Evolutionary conservation across 2,888 invertebrate species (phyloP).

Genomic region (Macroteleia sp.): DNA sequence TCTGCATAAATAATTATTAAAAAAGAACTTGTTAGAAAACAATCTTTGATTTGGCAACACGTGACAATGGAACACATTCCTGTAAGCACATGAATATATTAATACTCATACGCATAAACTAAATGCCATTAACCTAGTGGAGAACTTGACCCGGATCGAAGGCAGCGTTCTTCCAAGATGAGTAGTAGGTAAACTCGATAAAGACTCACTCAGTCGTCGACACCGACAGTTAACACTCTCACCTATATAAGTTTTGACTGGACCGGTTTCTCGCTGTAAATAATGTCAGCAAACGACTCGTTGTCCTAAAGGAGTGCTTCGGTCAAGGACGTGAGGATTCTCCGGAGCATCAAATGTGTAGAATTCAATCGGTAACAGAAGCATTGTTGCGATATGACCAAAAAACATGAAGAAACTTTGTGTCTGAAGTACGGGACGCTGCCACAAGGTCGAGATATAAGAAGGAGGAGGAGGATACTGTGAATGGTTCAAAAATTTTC

Average conservation of each 20-base stretch:
- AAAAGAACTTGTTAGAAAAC: too few species aligned
- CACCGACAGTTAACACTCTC: constrained; percentile 62
- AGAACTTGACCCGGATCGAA: constrained; percentile 56
- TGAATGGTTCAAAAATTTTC: constrained; percentile 50
- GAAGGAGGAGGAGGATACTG: constrained; percentile 41
- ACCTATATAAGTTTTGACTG: constrained; percentile 42
- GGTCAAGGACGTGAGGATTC: constrained; percentile 50
- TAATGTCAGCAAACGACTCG: constrained; percentile 12
- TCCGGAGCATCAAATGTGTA: constrained; percentile 30
- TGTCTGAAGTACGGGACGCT: constrained; percentile 31
- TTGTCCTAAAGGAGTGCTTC: constrained; percentile 26
- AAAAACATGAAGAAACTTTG: constrained; percentile 28
- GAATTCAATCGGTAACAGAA: constrained; percentile 22
- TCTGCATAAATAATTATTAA: too few species aligned
- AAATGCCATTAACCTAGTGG: constrained; percentile 58
- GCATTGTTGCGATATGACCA: constrained; percentile 41
- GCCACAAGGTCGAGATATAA: constrained; percentile 40
- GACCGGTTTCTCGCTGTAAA: constrained; percentile 44
- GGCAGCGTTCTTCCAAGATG: constrained; percentile 50
- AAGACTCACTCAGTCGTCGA: constrained; percentile 57
- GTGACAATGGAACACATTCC: constrained; percentile 52
- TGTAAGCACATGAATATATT: constrained; percentile 41
- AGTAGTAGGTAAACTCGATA: constrained; percentile 54
- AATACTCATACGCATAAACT: constrained; percentile 52
- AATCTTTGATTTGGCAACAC: constrained; percentile 28